These are phyloP conservation scores for Thalassarche chlororhynchos DNA, from an alignment of 2,113 vertebrate genomes.

Conservation along the genomic window DNA sequence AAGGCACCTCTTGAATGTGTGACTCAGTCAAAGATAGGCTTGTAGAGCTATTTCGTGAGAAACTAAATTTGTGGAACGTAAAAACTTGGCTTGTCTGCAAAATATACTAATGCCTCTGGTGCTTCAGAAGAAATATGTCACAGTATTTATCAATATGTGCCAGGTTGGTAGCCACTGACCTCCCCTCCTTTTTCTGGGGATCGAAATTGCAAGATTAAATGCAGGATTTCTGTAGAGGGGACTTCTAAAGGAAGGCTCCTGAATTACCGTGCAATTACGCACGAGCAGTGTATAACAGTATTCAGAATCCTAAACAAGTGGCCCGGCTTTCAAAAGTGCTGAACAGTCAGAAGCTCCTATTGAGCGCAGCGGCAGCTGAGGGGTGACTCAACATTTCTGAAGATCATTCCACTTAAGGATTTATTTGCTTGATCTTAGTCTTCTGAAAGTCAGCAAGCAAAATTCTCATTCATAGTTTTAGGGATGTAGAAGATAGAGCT, in stretches of 20 bases:
- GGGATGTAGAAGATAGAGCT: neutral
- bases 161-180: neutral
- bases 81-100: rapidly evolving
- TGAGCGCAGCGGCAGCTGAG: neutral
- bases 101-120: rapidly evolving
- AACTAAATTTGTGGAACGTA: rapidly evolving
- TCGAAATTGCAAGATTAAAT: neutral
- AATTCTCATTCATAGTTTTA: neutral
- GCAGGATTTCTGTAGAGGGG: rapidly evolving
- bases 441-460: rapidly evolving
- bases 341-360: neutral
- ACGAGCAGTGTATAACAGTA: neutral
- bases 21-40: neutral
- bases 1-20: neutral
- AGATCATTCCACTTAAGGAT: neutral
- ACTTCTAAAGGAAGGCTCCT: neutral
- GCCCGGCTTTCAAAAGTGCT: neutral
- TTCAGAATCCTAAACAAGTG: neutral
- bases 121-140: rapidly evolving
- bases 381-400: neutral
- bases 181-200: neutral
- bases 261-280: rapidly evolving
- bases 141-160: rapidly evolving
- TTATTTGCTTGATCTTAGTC: neutral
- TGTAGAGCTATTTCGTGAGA: rapidly evolving